Evolutionary conservation across 2,888 invertebrate species (phyloP), one percentile per base, ranked within the genome.

Genomic region (Dermolepida albohirtum): DNA sequence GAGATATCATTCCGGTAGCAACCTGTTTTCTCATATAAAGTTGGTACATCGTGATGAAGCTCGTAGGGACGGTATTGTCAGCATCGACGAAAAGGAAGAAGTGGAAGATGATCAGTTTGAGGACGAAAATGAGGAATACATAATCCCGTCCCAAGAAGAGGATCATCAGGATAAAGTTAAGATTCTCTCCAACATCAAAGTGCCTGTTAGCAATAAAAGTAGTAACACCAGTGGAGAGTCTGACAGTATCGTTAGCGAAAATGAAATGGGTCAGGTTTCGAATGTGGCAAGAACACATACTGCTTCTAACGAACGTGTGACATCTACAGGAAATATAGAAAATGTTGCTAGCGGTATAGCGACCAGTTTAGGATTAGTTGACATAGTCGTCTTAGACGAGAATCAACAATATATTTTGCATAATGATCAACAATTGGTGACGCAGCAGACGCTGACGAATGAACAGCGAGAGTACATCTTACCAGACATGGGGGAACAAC

Each of bases 11-110:
- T 86, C 92, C 29, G 88, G 90, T 71, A 84, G 87, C 22, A 90
- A 90, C 78, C 83, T 94, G 41, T 92, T 92, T 81, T 87, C 88
- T 2, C 93, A 93, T 78, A 86, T 93, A 75, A 88, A 89, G 78
- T 83, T 86, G 12, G 83, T 86, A 76, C 93, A 93, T 77, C 88
- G 88, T 77, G 85, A 86, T 64, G 87, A 89, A 73, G 91, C 90
- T 0, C 84, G 86, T 57, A 84, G 84, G 73, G 90, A 91, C 82
- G 91, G 90, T 10, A 87, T 91, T 12, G 87, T 90, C n/a, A 80
- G 81, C 71, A 70, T 83, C 72, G 86, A 87, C 69, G 85, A 86
- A 71, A 82, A 82, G 0, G 86, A 86, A 73, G 89, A 89, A 67
- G 86, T 85, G 70, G 88, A 89, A 41, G 84, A 84, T 50, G 78